Conservation (phyloP, 1,140 invertebrate species). For the Sweltsa coloradensis region DNA sequence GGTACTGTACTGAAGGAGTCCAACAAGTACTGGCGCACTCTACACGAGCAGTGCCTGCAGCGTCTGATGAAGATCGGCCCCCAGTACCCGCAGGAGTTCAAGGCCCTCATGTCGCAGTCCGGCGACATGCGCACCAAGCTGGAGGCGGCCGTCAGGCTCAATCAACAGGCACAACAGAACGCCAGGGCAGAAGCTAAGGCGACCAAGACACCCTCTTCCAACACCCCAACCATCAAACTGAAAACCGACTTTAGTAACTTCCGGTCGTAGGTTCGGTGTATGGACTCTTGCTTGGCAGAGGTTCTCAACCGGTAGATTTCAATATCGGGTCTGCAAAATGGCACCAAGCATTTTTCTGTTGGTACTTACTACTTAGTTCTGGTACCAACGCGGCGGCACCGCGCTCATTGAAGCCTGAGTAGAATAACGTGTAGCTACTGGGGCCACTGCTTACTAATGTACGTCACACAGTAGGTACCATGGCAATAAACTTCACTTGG, state of each 20-base stretch:
- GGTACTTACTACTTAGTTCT: no score
- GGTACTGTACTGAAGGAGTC: conserved; percentile 44
- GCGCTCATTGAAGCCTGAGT: no score
- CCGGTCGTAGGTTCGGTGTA: no score
- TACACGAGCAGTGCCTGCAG: conserved; percentile 79
- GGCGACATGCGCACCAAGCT: conserved; percentile 65
- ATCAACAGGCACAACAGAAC: conserved; percentile 40
- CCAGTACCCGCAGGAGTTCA: conserved; percentile 87
- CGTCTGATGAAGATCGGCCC: conserved; percentile 85
- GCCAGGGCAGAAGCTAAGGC: conserved; percentile 27
- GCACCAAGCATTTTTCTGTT: no score
- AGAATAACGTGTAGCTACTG: no score
- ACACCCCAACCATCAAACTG: conserved; percentile 75
- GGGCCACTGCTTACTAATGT: no score
- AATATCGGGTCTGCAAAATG: no score
- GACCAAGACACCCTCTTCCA: conserved; percentile 33
- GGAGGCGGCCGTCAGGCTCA: conserved; percentile 72
- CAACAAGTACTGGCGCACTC: conserved; percentile 45
- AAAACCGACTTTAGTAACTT: conserved; percentile 97
- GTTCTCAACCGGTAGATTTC: no score
- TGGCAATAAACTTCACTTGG: no score
- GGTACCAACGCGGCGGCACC: no score
- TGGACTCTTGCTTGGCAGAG: no score
- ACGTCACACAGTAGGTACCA: no score
- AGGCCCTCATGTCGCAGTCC: conserved; percentile 72